Evolutionary conservation across 2,797 vertebrate species (phyloP).

Genomic region (Onychomys leucogaster): DNA sequence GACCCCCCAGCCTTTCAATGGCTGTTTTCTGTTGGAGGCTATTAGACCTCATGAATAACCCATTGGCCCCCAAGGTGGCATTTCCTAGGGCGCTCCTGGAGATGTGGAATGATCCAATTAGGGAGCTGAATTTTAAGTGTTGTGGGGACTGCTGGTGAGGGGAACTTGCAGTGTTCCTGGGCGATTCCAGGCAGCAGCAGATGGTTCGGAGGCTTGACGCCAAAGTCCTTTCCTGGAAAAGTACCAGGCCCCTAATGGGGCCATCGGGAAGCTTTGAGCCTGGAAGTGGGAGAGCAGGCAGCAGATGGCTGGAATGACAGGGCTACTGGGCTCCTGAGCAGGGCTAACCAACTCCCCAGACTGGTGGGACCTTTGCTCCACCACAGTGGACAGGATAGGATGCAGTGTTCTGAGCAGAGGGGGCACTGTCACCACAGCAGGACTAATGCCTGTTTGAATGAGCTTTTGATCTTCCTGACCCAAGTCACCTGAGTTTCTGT

Average conservation of each 20-base stretch:
- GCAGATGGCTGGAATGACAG: neutral
- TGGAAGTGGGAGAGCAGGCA: accelerated
- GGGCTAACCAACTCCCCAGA: neutral
- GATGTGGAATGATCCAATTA: neutral
- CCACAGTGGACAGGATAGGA: neutral
- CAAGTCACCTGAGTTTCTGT: neutral
- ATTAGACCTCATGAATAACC: neutral
- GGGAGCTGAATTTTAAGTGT: neutral
- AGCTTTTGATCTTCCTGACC: neutral
- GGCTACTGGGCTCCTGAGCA: accelerated
- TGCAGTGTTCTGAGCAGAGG: neutral
- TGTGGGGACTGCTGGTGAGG: neutral
- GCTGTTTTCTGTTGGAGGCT: neutral
- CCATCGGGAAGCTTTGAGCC: neutral
- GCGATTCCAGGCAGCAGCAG: constrained; percentile 32
- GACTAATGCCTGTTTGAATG: neutral
- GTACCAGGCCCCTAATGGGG: neutral
- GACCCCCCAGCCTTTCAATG: neutral
- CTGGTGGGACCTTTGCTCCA: neutral
- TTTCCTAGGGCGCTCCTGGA: neutral
- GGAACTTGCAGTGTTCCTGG: constrained; percentile 1
- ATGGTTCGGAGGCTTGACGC: constrained; percentile 5
- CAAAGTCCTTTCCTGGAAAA: constrained; percentile 49
- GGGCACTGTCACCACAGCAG: neutral
- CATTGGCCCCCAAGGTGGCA: too few species aligned